Evolutionary conservation across 2,888 invertebrate species (phyloP).

Genomic region (Trichopria drosophilae): DNA sequence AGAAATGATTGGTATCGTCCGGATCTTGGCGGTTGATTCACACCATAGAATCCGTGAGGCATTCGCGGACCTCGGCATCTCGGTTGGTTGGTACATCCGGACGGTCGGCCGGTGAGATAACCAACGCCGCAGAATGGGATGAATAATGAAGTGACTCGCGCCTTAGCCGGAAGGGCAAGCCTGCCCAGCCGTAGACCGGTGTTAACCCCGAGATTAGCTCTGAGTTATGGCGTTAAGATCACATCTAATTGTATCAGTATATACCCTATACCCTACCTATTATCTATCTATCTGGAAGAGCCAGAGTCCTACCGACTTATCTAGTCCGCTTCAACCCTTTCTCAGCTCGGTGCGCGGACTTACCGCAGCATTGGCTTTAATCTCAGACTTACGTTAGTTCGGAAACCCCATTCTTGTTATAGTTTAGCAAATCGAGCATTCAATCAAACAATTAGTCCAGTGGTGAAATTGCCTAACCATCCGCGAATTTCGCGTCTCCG

Average conservation of each 20-base stretch:
- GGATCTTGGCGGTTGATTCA: conserved; percentile 41
- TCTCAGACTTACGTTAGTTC: too few relatives aligned
- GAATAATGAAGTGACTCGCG: conserved; percentile 58
- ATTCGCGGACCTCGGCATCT: conserved; percentile 40
- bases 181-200: conserved; percentile 42
- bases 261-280: conserved; percentile 42
- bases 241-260: conserved; percentile 59
- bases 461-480: too few relatives aligned
- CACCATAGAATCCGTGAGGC: conserved; percentile 46
- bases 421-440: too few relatives aligned
- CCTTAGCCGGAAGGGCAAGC: conserved; percentile 52
- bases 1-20: conserved; percentile 25
- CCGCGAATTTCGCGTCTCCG: too few relatives aligned
- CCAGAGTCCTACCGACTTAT: too few relatives aligned
- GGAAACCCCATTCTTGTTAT: too few relatives aligned
- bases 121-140: conserved; percentile 51
- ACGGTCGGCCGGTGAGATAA: conserved; percentile 47
- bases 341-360: conserved; percentile 52
- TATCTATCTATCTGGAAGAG: conserved; percentile 51
- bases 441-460: too few relatives aligned
- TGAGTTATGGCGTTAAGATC: conserved; percentile 58
- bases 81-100: conserved; percentile 44
- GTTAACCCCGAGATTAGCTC: conserved; percentile 53
- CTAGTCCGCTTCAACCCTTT: too few relatives aligned
- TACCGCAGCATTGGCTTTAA: too few relatives aligned